Evolutionary conservation across 2,888 invertebrate genomes (phyloP), one percentile per base, ranked within the genome.

Genomic region (Synanthedon myopaeformis): DNA sequence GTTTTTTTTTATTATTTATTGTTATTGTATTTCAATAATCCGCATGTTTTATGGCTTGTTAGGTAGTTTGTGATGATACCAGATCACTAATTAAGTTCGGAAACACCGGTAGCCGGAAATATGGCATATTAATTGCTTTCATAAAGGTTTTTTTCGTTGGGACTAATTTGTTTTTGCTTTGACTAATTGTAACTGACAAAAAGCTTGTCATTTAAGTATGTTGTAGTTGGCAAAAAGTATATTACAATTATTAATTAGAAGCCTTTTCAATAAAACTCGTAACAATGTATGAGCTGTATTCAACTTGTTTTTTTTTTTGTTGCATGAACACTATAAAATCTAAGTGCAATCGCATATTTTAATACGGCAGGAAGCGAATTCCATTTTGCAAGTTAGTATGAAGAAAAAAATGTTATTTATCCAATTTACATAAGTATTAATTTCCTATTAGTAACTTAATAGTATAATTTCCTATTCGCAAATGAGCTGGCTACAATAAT

Each of bases 31-130:
- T 79, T 81, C 72, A 80, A 83, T 82, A 84, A 83, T 83, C 80
- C 73, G 73, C 82, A 74, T 80, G 79, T 83, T 84, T 82, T 83
- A 83, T 79, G 68, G 79, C 79, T 79, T 82, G 82, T 83, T 77
- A 76, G 67, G 71, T 63, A 69, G 76, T 79, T 76, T 82, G 81
- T 83, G 74, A 73, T 69, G 74, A 75, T 69, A 64, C 61, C 61
- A 67, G 67, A 64, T 67, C 65, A 74, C 76, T 82, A 81, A 85
- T 84, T 82, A 79, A 73, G 67, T 63, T 64, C 63, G 66, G 73
- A 65, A 74, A 74, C 65, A 73, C 74, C 75, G 64, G 82, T 74
- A 74, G 79, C 76, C 69, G 74, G 69, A 75, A 72, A 71, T 65
- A 61, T 70, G 69, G 57, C 69, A 70, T 73, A 59, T 49, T 49